phyloP scores from a whole-genome alignment of 2,888 invertebrate species.

The Unio delphinus region DNA sequence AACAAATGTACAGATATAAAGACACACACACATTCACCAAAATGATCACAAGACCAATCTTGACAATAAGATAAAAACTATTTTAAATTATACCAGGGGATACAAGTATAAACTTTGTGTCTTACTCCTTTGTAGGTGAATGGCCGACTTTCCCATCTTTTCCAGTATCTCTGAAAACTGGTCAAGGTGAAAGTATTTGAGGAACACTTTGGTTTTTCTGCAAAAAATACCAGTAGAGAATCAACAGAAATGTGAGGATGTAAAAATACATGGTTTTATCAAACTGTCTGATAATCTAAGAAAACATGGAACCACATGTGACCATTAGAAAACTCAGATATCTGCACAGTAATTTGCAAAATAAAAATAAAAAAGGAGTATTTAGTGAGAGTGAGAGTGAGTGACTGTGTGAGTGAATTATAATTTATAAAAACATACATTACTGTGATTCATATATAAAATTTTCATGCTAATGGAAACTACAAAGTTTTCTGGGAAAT shows the following conservation, averaged over 20 bases:
- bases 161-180: constrained; percentile 60
- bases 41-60: not conserved
- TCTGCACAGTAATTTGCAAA: too few species aligned
- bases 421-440: too few species aligned
- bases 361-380: too few species aligned
- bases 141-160: constrained; percentile 54
- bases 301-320: not conserved
- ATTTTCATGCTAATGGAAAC: not conserved
- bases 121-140: constrained; percentile 61
- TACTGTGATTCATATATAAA: too few species aligned
- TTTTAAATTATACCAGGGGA: not conserved
- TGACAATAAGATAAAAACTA: not conserved
- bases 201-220: constrained; percentile 67
- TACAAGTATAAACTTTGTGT: not conserved
- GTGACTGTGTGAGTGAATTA: too few species aligned
- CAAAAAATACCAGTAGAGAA: constrained; percentile 10
- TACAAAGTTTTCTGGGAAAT: too few species aligned
- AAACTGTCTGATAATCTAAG: not conserved
- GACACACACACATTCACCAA: too few species aligned
- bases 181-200: constrained; percentile 67
- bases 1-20: not conserved
- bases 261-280: not conserved
- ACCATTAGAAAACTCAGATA: not conserved
- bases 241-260: not conserved
- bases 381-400: too few species aligned